Percentiles rank a stretch among this genome's conserved stretches.
Evolutionary conservation across 2,888 invertebrate genomes (phyloP).

Genomic region (Oligia fasciuncula): DNA sequence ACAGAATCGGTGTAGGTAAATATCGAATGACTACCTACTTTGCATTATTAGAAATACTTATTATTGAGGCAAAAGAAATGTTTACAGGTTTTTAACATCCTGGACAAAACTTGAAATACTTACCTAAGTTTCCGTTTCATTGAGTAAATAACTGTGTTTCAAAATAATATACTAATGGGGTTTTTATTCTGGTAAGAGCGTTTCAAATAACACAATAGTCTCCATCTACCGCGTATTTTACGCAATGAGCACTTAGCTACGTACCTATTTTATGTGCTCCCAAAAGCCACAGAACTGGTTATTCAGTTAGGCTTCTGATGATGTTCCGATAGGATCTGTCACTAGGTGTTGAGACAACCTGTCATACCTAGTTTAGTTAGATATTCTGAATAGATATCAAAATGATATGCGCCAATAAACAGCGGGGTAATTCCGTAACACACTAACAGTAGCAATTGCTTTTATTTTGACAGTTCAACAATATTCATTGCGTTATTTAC

Average conservation of each 20-base stretch:
- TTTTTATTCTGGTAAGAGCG: neutral
- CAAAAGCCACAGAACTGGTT: constrained; percentile 39
- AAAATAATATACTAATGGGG: neutral
- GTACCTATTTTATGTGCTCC: constrained; percentile 15
- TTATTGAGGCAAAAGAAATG: constrained; percentile 65
- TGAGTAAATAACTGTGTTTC: neutral
- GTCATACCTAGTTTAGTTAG: constrained; percentile 7
- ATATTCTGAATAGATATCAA: neutral
- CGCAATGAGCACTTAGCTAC: neutral
- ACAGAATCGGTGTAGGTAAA: constrained; percentile 80
- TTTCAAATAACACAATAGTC: neutral
- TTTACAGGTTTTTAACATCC: constrained; percentile 24
- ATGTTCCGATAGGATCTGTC: constrained; percentile 26
- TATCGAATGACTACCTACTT: constrained; percentile 83
- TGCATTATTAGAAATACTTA: constrained; percentile 80
- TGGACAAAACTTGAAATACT: constrained; percentile 23
- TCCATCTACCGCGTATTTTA: constrained; percentile 1
- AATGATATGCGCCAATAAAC: neutral
- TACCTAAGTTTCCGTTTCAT: neutral
- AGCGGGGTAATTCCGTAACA: neutral
- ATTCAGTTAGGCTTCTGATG: constrained; percentile 22
- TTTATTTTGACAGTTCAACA: neutral
- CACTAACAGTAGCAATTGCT: neutral
- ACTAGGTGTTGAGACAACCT: constrained; percentile 3
- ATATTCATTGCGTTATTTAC: neutral